Base-by-base conservation (phyloP, 2,113 vertebrate species). In the Hippocampus barbouri region DNA sequence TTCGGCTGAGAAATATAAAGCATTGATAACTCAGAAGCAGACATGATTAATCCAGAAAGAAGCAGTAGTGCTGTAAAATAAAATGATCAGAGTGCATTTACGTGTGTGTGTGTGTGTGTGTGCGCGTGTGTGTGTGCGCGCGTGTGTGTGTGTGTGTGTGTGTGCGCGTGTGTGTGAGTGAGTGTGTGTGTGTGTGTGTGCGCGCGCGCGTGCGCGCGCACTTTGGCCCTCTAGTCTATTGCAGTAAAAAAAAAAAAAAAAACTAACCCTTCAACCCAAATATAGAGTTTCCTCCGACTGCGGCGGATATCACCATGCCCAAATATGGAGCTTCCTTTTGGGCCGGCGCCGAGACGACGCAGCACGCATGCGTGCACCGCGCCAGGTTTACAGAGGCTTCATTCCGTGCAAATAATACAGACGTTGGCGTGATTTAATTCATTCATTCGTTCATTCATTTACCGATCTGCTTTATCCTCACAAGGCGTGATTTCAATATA, bases 251-350 rank as follows among this genome's bases (percentile, higher is more conserved):
- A 40, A 63, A 56, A 18, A 56, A 11, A 25, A 12, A 59, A 12
- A 18, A 2, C 27, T 8, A 34, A 6, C 6, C 27, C 70, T 69
- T 5, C 49, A 74, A 60, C 41, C 87, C 85, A 89, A 78, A 87
- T 74, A 87, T 74, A 86, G 87, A 18, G 3, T 54, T 90, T 91
- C 90, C 87, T 86, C 72, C 8, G 18, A 11, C 54, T 70, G 54
- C 72, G 61, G 70, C 76, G 69, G 79, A 87, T 64, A 40, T 91
- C 87, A 87, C 83, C 69, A 16, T 0, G 34, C 2, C 87, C 80
- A 83, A 79, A 79, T 84, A 84, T 70, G 86, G 88, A 65, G 23
- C 40, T 90, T 87, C 86, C 84, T 80, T 20, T 14, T 8, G 23
- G 7, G 1, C 23, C 11, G 38, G 23, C 2, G 12, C 8, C 66